Percentiles rank a stretch among this genome's conserved stretches.
These are phyloP conservation scores for Xyrauchen texanus DNA, from an alignment of 2,113 vertebrate species.

Conservation along the genomic window DNA sequence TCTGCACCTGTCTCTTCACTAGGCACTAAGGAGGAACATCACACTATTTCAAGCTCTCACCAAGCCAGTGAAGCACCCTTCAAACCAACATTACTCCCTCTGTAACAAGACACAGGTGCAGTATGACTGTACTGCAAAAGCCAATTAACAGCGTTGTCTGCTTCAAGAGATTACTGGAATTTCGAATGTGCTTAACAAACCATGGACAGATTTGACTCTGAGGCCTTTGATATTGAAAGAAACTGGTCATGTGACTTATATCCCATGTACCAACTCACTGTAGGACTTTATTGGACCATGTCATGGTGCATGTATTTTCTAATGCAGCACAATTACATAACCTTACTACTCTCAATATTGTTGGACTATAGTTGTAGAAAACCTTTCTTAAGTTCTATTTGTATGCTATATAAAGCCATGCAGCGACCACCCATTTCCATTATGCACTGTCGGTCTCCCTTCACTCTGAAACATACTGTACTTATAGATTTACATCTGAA, in stretches of 20 bases:
- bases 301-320: too few relatives aligned
- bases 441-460: too few relatives aligned
- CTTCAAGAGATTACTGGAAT: constrained; percentile 12
- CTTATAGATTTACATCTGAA: too few relatives aligned
- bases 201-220: not conserved
- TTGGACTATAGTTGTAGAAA: too few relatives aligned
- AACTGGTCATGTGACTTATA: not conserved
- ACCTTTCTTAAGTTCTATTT: too few relatives aligned
- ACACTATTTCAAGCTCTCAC: constrained; percentile 39
- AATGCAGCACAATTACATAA: too few relatives aligned
- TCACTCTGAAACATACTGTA: too few relatives aligned
- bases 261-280: not conserved
- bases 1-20: constrained; percentile 11
- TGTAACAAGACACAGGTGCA: constrained; percentile 30
- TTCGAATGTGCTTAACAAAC: constrained; percentile 25
- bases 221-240: not conserved
- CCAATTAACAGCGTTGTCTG: constrained; percentile 33
- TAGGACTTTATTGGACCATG: too few relatives aligned
- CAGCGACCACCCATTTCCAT: too few relatives aligned
- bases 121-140: constrained; percentile 5
- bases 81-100: constrained; percentile 5
- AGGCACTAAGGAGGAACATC: constrained; percentile 23
- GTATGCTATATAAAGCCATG: too few relatives aligned
- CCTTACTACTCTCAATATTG: too few relatives aligned
- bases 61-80: constrained; percentile 33